Conservation (phyloP, 64 coral and sea anemone genomes). For the Astreopora myriophthalma region DNA sequence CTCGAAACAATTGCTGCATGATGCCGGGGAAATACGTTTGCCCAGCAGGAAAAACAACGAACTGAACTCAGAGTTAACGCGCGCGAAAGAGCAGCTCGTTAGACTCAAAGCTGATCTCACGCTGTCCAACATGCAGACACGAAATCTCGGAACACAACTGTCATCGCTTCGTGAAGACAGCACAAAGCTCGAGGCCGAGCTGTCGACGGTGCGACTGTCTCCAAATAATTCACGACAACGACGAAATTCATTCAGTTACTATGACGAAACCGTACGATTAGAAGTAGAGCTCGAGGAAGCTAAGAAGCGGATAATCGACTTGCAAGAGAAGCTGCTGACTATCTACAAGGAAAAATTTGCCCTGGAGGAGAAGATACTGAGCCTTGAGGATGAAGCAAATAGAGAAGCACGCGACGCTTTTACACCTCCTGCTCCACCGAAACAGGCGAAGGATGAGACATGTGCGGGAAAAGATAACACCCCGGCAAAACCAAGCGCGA, state of each 20-base stretch:
- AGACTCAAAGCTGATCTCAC: slow-evolving; percentile 83
- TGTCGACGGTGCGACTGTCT: slow-evolving; percentile 66
- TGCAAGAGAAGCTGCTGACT: slow-evolving; percentile 72
- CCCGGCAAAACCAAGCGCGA: not conserved
- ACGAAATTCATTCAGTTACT: not conserved
- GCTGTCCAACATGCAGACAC: slow-evolving; percentile 84
- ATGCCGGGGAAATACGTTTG: not conserved
- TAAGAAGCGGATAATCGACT: slow-evolving; percentile 74
- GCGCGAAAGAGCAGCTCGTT: slow-evolving; percentile 83
- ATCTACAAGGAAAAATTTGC: slow-evolving; percentile 76
- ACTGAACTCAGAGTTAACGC: slow-evolving; percentile 71
- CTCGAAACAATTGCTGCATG: not conserved
- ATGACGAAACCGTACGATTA: slow-evolving; percentile 38
- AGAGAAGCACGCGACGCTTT: not conserved
- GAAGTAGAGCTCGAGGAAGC: slow-evolving; percentile 80
- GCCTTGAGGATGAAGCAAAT: slow-evolving; percentile 67
- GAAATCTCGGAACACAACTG: slow-evolving; percentile 77
- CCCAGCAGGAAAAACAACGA: slow-evolving; percentile 54
- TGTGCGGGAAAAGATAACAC: not conserved
- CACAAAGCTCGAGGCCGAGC: slow-evolving; percentile 79
- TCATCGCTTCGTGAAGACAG: slow-evolving; percentile 88
- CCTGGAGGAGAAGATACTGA: slow-evolving; percentile 45
- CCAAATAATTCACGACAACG: slow-evolving; percentile 20
- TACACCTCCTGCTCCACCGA: not conserved
- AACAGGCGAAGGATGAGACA: not conserved